phyloP scores from a whole-genome alignment of 2,888 invertebrate species.

The Volucella inanis region DNA sequence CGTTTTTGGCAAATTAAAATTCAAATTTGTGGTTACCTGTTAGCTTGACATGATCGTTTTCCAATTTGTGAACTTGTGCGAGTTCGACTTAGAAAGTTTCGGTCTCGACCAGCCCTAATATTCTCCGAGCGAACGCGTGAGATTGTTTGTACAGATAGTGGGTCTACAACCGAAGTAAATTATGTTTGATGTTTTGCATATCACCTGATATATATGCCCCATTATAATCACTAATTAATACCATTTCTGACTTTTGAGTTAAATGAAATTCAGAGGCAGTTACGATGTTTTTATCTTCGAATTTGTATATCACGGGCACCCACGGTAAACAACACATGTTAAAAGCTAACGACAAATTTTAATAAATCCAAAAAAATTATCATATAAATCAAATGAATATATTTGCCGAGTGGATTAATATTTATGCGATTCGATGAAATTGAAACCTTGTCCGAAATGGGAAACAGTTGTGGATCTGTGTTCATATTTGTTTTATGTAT shows the following conservation, averaged over 20 bases:
- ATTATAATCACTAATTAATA: constrained; percentile 41
- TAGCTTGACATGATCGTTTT: constrained; percentile 26
- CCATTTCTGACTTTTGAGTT: not conserved
- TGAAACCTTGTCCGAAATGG: no score
- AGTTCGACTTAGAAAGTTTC: constrained; percentile 9
- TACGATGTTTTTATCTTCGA: constrained; percentile 21
- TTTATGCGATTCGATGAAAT: no score
- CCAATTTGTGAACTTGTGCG: constrained; percentile 57
- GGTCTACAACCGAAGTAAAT: constrained; percentile 39
- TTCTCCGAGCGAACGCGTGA: not conserved
- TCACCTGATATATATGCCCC: constrained; percentile 12
- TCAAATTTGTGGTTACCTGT: constrained; percentile 47
- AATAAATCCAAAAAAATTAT: constrained; percentile 45
- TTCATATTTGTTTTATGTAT: no score
- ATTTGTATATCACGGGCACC: constrained; percentile 56
- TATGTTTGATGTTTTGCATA: constrained; percentile 58
- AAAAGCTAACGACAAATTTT: constrained; percentile 32
- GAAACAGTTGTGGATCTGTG: no score
- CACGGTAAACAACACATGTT: constrained; percentile 58
- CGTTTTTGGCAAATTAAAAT: constrained; percentile 73
- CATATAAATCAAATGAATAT: constrained; percentile 35
- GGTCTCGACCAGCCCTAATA: not conserved
- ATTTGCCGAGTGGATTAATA: not conserved
- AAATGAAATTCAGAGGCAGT: constrained; percentile 34
- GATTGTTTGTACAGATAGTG: constrained; percentile 43